Base-by-base conservation (phyloP, 2,797 vertebrate genomes). In the Lacerta bilineata region DNA sequence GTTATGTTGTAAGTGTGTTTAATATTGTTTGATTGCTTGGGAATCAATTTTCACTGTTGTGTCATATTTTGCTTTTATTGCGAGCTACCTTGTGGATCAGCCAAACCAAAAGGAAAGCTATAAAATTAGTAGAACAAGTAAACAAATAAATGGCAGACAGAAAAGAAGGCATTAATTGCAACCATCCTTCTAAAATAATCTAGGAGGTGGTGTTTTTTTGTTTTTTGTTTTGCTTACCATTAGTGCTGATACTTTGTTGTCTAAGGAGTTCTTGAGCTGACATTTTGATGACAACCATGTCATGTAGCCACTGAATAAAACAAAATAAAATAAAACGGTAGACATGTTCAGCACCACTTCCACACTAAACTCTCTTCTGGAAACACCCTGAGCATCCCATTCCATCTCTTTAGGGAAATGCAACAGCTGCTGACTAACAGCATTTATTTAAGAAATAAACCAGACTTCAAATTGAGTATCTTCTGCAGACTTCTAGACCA, bases 391-490 rank as follows among this genome's bases (percentile, higher is more conserved):
- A 66, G 55, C 50, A 17, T 66, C 11, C 25, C 55, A 41, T 64
- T 33, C 59, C 17, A 43, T 61, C 55, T 74, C 55, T 74, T 39
- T 17, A 76, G 41, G 55, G 46, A 29, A 83, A 77, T n/a, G 27
- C 80, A 78, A 78, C 18, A 59, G 64, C 33, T 55, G 18, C 27
- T 8, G 61, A 46, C 27, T 76, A 88, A 88, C 13, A 55, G 87
- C 36, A 27, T 59, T 46, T 88, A 74, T 78, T 88, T 71, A 69
- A 84, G 81, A 83, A 78, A 83, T 88, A 88, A 78, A 88, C 69
- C 50, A 78, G 81, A 27, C 81, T 78, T 55, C 33, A 76, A 88
- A 69, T 69, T 75, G 29, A 88, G 76, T 76, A 33, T 68, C 25
- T 78, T 81, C 72, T 83, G 87, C 41, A 78, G 80, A 36, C 15